Evolutionary conservation across 2,797 vertebrate species (phyloP).

Genomic region (Macropus fuliginosus): DNA sequence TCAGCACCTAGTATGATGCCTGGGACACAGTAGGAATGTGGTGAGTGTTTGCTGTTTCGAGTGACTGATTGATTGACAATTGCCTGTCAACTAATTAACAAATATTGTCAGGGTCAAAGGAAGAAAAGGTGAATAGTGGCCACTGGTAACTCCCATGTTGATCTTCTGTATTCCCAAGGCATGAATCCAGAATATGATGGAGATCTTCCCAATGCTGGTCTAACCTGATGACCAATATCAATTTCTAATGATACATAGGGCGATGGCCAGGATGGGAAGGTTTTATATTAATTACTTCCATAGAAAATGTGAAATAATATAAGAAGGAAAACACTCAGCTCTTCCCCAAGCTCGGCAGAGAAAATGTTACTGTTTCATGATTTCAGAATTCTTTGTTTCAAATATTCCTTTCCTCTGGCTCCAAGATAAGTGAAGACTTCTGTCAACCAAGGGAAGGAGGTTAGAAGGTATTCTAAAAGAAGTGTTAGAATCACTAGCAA

Average conservation of each 20-base stretch:
- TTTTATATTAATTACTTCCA: neutral
- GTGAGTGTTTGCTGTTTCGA: neutral
- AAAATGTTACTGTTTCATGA: neutral
- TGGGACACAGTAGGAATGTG: neutral
- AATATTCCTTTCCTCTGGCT: neutral
- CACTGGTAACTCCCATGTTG: neutral
- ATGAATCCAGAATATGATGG: neutral
- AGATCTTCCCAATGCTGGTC: neutral
- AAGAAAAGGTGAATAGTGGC: neutral
- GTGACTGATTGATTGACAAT: neutral
- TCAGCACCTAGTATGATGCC: neutral
- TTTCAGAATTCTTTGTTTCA: neutral
- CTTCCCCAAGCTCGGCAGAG: neutral
- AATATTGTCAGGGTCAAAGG: neutral
- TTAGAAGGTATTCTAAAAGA: conserved; percentile 28
- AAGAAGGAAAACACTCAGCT: neutral
- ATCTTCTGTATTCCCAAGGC: neutral
- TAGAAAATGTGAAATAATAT: neutral
- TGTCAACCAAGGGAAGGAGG: conserved; percentile 15
- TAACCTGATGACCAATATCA: neutral
- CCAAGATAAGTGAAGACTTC: conserved; percentile 15
- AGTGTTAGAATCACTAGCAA: neutral
- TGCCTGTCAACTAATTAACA: neutral
- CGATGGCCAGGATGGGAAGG: neutral
- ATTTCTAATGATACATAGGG: neutral